A percentile compares a stretch with the other conserved stretches of the same genome.
Evolutionary conservation across 1,140 invertebrate genomes (phyloP).

Genomic region (Papilio xuthus): DNA sequence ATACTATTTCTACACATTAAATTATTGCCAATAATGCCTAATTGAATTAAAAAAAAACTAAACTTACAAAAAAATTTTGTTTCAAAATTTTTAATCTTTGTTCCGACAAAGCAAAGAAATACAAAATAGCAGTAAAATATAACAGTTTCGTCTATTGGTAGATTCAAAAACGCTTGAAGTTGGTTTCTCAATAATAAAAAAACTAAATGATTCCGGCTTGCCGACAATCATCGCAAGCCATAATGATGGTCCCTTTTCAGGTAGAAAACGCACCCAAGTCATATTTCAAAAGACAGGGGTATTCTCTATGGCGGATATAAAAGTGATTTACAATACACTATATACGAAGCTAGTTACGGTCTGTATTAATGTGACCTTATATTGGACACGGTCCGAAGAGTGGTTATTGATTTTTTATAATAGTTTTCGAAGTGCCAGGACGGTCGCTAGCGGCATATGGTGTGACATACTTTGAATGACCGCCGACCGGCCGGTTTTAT

Average conservation of each 20-base stretch:
- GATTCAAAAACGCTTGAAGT: constrained; percentile 24
- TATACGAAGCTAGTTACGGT: constrained; percentile 74
- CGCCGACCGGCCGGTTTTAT: constrained; percentile 56
- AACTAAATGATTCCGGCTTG: constrained; percentile 67
- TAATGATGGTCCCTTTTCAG: constrained; percentile 77
- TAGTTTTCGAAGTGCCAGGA: constrained; percentile 62
- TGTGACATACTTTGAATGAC: constrained; percentile 69
- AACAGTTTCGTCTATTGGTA: constrained; percentile 1
- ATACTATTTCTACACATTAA: too few species aligned
- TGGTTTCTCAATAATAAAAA: constrained; percentile 50
- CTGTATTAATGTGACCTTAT: constrained; percentile 66
- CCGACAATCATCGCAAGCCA: constrained; percentile 72
- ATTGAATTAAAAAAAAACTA: too few species aligned
- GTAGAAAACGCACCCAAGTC: constrained; percentile 73
- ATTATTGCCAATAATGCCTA: too few species aligned
- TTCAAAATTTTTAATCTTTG: not conserved
- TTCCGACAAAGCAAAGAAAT: constrained; percentile 22
- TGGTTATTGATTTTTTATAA: constrained; percentile 70
- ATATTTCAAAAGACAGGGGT: constrained; percentile 76
- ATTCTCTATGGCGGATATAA: constrained; percentile 68
- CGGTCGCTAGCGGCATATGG: constrained; percentile 66
- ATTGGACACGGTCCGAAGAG: constrained; percentile 60
- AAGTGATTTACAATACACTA: constrained; percentile 75
- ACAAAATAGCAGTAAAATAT: constrained; percentile 29
- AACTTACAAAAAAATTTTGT: not conserved